phyloP scores from a whole-genome alignment of 2,888 invertebrate species.

The Coenonympha glycerion region DNA sequence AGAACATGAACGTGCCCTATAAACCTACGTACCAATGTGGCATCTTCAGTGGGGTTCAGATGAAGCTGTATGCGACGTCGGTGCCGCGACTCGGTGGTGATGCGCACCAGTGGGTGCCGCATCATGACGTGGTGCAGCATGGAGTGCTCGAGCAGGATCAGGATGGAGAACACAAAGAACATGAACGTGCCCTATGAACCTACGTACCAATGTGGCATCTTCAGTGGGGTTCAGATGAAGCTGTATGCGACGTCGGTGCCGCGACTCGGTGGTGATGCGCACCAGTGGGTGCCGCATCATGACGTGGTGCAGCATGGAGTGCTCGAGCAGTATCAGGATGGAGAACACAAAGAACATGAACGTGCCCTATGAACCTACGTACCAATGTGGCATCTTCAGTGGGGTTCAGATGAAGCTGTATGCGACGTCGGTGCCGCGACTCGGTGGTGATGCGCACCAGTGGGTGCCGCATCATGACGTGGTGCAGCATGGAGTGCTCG shows the following conservation, averaged over 20 bases:
- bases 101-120: too few relatives aligned
- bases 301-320: slow-evolving; percentile 85
- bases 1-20: slow-evolving; percentile 94
- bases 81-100: too few relatives aligned
- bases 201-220: slow-evolving; percentile 84
- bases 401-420: slow-evolving; percentile 86
- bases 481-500: slow-evolving; percentile 85
- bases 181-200: too few relatives aligned
- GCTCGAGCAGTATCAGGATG: slow-evolving; percentile 83
- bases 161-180: too few relatives aligned
- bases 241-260: slow-evolving; percentile 84
- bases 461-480: slow-evolving; percentile 84
- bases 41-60: too few relatives aligned
- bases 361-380: slow-evolving; percentile 86
- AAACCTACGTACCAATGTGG: too few relatives aligned
- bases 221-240: slow-evolving; percentile 89
- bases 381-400: slow-evolving; percentile 90
- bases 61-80: too few relatives aligned
- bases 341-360: slow-evolving; percentile 90
- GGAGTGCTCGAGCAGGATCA: too few relatives aligned
- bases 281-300: slow-evolving; percentile 88
- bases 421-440: slow-evolving; percentile 83
- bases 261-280: slow-evolving; percentile 82
- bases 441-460: slow-evolving; percentile 85
- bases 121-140: too few relatives aligned